Base-by-base conservation (phyloP, 1,140 invertebrate species). In the Pseudomyrmex pallidus region DNA sequence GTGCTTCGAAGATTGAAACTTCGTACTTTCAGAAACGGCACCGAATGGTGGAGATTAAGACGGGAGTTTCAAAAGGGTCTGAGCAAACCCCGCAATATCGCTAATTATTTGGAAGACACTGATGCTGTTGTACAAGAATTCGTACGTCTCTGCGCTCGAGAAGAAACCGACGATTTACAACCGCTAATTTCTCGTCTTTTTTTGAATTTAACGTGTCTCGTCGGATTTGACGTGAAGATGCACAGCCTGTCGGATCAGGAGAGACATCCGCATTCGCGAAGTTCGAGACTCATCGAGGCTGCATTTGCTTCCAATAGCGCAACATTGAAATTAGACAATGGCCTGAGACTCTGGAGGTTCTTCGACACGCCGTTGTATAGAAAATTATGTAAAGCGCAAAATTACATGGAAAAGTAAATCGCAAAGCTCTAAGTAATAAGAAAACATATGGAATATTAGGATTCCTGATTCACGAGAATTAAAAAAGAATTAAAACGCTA, bases 11-110 rank as follows among this genome's bases (percentile, higher is more conserved):
- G 0, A 35, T 35, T 0, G 35, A 7, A 7, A 35, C 5, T 25
- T 25, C 0, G 25, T 3, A 25, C 15, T 63, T 63, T 90, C 85
- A 98, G 97, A 67, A 98, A 99, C 95, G 98, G 98, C 1, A 91
- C 94, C 10, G 96, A 98, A 78, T 99, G 98, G 98, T 96, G 96
- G 95, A 95, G 96, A 74, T 90, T 98, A 1, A 95, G 98, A 25
- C 96, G 96, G 82, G 95, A 96, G 56, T 97, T 98, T 90, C 98
- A 98, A 94, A 97, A 97, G 91, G 96, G 96, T 46, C 93, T 99
- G 48, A 97, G 97, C 85, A 96, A 96, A 77, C 96, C 97, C 0
- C 95, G 95, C 73, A 96, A 96, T 86, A 96, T 97, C 0, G 93
- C 96, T 48, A 94, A 92, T 80, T 97, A 98, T 90, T 91, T 98